Evolutionary conservation across 1,140 invertebrate species (phyloP), one percentile per base, ranked within the genome.

Genomic region (Cydia amplana): DNA sequence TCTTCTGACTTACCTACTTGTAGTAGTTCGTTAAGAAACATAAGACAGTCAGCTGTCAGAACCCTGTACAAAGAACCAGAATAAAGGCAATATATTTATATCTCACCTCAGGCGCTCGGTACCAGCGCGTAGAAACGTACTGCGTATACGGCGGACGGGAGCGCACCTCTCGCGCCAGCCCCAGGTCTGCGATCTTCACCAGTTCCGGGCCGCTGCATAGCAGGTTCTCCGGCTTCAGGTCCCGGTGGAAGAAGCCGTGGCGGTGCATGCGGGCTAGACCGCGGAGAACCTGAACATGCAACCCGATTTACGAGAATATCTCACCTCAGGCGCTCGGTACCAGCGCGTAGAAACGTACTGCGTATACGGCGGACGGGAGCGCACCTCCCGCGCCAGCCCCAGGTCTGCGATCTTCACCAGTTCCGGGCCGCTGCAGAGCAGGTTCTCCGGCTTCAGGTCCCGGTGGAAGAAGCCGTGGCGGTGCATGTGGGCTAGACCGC

Each of bases 221-320:
- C 32, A 99, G 93, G 94, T 99, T 99, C 93, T 99, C 98, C 0
- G 98, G 98, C 91, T 99, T 99, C 84, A 99, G 96, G 85, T 99
- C 98, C 6, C 98, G 95, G 93, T 99, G 99, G 89, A 99, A 99
- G 92, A 99, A 99, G 1, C 99, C 99, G 91, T 99, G 98, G 82
- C 99, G 96, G 93, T 99, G 99, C 97, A 99, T 99, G 90, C 99
- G 99, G 7, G 98, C 96, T 72, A 99, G n/a, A n/a, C n/a, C n/a
- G n/a, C n/a, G n/a, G n/a, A 40, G 7, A 40, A 40, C 36, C 36
- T 10, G 36, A 40, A 40, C 9, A 36, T 25, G 25, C 25, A n/a
- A n/a, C n/a, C n/a, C n/a, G n/a, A n/a, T n/a, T n/a, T n/a, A n/a
- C n/a, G n/a, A 25, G 5, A 32, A 1, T 28, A 28, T 28, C 28